phyloP scores from a whole-genome alignment of 2,797 vertebrate genomes.

The Tadarida brasiliensis region DNA sequence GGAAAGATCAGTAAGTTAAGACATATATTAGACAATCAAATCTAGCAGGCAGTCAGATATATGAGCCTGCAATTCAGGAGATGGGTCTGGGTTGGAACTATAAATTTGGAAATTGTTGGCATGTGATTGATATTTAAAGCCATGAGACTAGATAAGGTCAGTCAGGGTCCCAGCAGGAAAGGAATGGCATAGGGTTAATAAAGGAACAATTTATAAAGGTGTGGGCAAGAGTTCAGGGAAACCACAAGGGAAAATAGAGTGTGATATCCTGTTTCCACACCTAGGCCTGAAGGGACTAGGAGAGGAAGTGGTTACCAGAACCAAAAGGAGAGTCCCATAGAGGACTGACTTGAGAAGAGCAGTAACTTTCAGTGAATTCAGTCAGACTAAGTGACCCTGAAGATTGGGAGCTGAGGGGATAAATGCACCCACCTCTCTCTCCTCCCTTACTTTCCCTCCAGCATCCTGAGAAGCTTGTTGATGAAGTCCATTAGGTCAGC shows the following conservation, averaged over 20 bases:
- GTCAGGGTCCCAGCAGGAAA: neutral
- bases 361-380: neutral
- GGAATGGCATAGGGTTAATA: neutral
- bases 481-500: neutral
- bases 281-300: neutral
- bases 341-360: neutral
- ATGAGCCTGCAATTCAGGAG: neutral
- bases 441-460: neutral
- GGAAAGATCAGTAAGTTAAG: neutral
- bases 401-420: neutral
- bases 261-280: conserved; percentile 32
- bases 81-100: neutral
- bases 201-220: conserved; percentile 52
- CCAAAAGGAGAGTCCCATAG: neutral
- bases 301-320: neutral
- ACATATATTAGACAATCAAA: conserved; percentile 19
- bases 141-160: conserved; percentile 15
- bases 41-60: neutral
- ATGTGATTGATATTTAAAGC: conserved; percentile 4
- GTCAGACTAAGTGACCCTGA: neutral
- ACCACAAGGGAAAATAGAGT: conserved; percentile 23
- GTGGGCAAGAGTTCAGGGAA: neutral
- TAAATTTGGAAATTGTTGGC: neutral
- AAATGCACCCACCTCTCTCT: neutral
- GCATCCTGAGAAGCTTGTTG: neutral